A percentile compares a stretch with the other conserved stretches of the same genome.
Conservation (phyloP, 2,113 vertebrate species). For the Pygoscelis adeliae region DNA sequence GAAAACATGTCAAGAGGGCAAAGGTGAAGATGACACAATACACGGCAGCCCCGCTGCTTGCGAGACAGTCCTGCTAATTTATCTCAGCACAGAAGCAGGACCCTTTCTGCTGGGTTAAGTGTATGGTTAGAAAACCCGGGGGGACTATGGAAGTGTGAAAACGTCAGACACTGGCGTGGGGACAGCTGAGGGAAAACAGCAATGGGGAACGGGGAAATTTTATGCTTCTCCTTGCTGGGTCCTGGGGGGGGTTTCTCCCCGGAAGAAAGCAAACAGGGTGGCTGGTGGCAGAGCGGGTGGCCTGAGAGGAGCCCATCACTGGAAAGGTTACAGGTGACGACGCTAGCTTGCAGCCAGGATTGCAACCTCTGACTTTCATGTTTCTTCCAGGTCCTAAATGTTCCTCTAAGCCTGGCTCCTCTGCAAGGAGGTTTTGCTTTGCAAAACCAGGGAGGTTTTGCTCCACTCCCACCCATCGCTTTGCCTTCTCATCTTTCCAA, state of each 20-base stretch:
- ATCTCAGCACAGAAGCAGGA: not conserved
- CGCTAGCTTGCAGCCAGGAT: not conserved
- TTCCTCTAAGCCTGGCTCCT: not conserved
- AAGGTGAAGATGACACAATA: not conserved
- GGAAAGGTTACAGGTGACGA: not conserved
- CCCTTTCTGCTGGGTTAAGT: not conserved
- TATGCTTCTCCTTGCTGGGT: not conserved
- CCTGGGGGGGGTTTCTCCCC: not conserved
- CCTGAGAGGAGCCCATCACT: not conserved
- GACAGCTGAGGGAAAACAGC: not conserved
- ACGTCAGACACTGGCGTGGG: not conserved
- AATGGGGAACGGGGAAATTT: not conserved
- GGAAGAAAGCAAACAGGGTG: not conserved
- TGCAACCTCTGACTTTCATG: not conserved
- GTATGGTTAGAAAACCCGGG: not conserved
- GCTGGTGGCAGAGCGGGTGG: not conserved
- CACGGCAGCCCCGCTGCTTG: fast-evolving
- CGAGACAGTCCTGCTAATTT: not conserved
- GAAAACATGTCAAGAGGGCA: not conserved
- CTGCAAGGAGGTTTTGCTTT: no score
- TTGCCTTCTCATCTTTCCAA: not conserved
- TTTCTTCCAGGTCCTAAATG: not conserved
- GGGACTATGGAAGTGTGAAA: not conserved
- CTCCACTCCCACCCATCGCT: not conserved
- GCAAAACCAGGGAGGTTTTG: not conserved